Evolutionary conservation across 2,797 vertebrate genomes (phyloP).

Genomic region (Philypnodon macrostomus): DNA sequence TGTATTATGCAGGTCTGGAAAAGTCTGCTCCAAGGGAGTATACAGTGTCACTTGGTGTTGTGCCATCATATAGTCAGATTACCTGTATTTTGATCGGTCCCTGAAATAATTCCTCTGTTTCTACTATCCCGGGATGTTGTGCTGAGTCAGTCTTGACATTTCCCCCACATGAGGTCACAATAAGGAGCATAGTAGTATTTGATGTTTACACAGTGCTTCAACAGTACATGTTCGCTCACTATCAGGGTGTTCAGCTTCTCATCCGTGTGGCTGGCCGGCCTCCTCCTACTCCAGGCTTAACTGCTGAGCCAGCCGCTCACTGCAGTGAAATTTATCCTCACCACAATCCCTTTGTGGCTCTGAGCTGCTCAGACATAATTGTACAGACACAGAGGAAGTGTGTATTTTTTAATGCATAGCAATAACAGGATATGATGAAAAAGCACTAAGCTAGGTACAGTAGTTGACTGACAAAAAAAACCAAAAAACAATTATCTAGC

Average conservation of each 20-base stretch:
- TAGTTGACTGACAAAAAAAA: no score
- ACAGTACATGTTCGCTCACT: slow-evolving; percentile 8
- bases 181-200: slow-evolving; percentile 10
- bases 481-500: no score
- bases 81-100: slow-evolving; percentile 13
- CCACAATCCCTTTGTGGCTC: slow-evolving; percentile 23
- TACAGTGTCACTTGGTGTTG: slow-evolving; percentile 2
- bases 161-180: slow-evolving; percentile 10
- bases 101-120: slow-evolving; percentile 1
- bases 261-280: slow-evolving; percentile 14
- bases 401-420: neutral
- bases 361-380: slow-evolving; percentile 26
- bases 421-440: neutral
- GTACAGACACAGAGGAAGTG: slow-evolving; percentile 5
- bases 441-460: neutral
- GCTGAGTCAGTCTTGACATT: slow-evolving; percentile 3
- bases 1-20: neutral
- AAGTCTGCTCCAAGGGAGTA: neutral
- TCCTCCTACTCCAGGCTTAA: slow-evolving; percentile 18
- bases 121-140: neutral
- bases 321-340: slow-evolving; percentile 38
- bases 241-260: slow-evolving; percentile 23
- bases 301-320: slow-evolving; percentile 34
- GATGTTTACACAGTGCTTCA: slow-evolving; percentile 24
- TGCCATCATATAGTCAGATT: slow-evolving; percentile 4